Conservation (phyloP, 1,140 invertebrate species). For the Choristoneura fumiferana region DNA sequence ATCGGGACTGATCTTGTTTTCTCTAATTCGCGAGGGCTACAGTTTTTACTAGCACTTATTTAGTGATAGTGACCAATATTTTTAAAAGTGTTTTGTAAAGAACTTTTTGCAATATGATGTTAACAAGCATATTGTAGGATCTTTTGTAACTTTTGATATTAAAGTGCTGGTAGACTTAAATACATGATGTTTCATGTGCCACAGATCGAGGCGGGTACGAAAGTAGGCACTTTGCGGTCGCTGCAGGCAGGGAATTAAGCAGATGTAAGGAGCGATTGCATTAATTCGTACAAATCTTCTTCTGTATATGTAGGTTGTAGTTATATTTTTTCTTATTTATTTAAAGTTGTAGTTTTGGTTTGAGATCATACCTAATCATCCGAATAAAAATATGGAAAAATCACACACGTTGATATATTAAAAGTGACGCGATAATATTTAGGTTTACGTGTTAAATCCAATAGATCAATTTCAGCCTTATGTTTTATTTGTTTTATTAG, state of each 20-base stretch:
- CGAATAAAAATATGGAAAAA: not conserved
- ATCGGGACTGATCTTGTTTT: conserved; percentile 56
- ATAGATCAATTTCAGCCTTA: conserved; percentile 47
- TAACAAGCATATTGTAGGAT: conserved; percentile 64
- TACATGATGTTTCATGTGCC: conserved; percentile 33
- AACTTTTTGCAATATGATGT: conserved; percentile 59
- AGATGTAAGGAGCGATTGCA: conserved; percentile 42
- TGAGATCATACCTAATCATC: conserved; percentile 48
- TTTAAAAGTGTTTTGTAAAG: conserved; percentile 62
- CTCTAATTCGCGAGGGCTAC: conserved; percentile 53
- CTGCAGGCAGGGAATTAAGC: conserved; percentile 20
- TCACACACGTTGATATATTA: not conserved
- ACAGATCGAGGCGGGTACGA: conserved; percentile 68
- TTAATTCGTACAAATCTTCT: conserved; percentile 71
- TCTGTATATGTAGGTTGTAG: conserved; percentile 69
- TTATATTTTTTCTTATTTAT: conserved; percentile 73
- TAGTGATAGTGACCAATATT: conserved; percentile 51
- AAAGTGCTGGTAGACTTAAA: conserved; percentile 71
- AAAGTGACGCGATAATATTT: not conserved
- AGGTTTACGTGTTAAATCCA: conserved; percentile 34
- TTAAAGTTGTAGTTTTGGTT: conserved; percentile 72
- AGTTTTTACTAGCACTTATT: conserved; percentile 62
- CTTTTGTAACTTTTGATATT: conserved; percentile 76
- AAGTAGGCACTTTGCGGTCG: conserved; percentile 62
- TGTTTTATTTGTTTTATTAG: conserved; percentile 53